These are phyloP conservation scores for Oreochromis tanganicae DNA, from an alignment of 2,113 vertebrate species.

Conservation along the genomic window DNA sequence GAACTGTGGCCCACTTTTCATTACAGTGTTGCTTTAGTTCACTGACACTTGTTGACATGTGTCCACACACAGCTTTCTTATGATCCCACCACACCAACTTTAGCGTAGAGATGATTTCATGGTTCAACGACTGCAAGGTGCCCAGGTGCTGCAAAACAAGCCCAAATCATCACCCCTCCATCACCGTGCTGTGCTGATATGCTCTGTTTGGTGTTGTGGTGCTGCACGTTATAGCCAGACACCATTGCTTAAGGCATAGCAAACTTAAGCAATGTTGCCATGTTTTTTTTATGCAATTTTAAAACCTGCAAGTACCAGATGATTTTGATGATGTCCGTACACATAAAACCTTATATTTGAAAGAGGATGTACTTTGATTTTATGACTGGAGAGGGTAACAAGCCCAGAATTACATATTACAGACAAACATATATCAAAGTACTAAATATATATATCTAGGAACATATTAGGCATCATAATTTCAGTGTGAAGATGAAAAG, in stretches of 20 bases:
- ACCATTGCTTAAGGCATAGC: neutral
- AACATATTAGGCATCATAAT: neutral
- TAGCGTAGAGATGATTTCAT: neutral
- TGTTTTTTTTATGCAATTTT: neutral
- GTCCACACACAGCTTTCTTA: neutral
- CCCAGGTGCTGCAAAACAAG: neutral
- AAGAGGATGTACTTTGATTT: neutral
- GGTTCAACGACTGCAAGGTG: neutral
- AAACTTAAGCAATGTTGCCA: neutral
- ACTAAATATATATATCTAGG: neutral
- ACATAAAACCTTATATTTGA: neutral
- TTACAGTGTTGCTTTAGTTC: neutral
- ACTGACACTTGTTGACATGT: neutral
- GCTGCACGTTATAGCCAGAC: fast-evolving
- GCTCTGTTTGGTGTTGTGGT: neutral
- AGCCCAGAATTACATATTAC: neutral
- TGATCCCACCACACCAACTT: neutral
- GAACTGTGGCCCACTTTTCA: neutral
- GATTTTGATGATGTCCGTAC: neutral
- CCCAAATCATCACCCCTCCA: neutral
- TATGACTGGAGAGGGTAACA: neutral
- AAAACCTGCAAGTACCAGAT: neutral
- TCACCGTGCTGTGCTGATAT: neutral
- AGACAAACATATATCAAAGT: neutral
- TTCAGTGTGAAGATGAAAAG: neutral